Percentiles rank a stretch among this genome's conserved stretches.
These are phyloP conservation scores for Chromobotia macracanthus DNA, from an alignment of 2,797 vertebrate species.

Conservation along the genomic window DNA sequence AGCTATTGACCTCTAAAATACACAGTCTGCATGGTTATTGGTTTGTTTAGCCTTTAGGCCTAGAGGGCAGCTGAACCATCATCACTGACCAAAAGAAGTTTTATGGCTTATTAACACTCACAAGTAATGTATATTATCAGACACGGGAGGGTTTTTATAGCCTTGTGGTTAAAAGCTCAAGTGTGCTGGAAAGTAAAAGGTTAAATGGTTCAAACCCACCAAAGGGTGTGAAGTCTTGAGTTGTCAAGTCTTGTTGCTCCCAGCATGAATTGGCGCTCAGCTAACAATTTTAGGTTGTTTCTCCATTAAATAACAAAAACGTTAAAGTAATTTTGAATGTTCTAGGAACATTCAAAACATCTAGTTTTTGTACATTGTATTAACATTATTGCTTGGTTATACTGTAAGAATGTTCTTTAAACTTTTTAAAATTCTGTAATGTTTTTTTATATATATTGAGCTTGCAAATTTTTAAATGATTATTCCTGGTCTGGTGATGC, in stretches of 20 bases:
- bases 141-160: not conserved
- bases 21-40: not conserved
- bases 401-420: too few species aligned
- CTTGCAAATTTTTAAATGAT: not conserved
- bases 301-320: too few species aligned
- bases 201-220: not conserved
- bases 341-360: too few species aligned
- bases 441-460: too few species aligned
- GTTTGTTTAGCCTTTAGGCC: constrained; percentile 16
- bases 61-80: constrained; percentile 8
- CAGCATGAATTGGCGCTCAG: too few species aligned
- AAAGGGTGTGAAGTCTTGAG: not conserved
- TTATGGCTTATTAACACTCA: not conserved
- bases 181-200: not conserved
- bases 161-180: not conserved
- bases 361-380: too few species aligned
- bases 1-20: not conserved
- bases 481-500: not conserved
- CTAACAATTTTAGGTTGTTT: too few species aligned
- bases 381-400: too few species aligned
- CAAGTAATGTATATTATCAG: not conserved
- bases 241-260: not conserved
- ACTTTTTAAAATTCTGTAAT: too few species aligned
- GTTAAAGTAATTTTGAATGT: too few species aligned
- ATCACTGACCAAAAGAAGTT: not conserved